phyloP scores from a whole-genome alignment of 2,113 vertebrate species.

The Eira barbara region DNA sequence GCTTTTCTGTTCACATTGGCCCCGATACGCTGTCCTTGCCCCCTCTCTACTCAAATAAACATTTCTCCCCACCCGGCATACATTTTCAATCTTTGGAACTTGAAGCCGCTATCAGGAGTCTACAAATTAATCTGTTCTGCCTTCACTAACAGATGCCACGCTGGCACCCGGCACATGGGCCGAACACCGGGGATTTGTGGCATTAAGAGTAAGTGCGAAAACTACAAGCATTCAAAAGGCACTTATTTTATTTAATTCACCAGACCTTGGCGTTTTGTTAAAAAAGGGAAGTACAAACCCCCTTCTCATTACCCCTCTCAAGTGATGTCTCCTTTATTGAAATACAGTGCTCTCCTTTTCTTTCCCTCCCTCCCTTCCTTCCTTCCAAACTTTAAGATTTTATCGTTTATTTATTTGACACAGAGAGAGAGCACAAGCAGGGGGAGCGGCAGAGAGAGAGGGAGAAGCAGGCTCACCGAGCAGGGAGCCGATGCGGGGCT shows the following conservation, averaged over 20 bases:
- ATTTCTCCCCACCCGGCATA: not conserved
- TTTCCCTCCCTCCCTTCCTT: too few species aligned
- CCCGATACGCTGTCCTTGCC: not conserved
- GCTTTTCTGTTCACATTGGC: conserved; percentile 18
- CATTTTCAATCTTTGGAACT: conserved; percentile 16
- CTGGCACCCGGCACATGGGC: not conserved
- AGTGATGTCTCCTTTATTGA: not conserved
- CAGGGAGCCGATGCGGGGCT: too few species aligned
- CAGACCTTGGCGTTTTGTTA: not conserved
- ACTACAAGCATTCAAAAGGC: conserved; percentile 54
- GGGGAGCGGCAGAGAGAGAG: too few species aligned
- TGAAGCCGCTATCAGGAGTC: conserved; percentile 55
- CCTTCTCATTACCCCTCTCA: not conserved
- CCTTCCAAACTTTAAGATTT: too few species aligned
- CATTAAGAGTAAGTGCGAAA: conserved; percentile 59
- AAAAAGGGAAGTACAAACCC: not conserved
- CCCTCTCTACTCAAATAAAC: conserved; percentile 53
- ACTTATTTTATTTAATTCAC: conserved; percentile 18
- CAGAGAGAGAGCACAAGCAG: too few species aligned
- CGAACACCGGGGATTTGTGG: conserved; percentile 50
- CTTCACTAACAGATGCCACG: conserved; percentile 70
- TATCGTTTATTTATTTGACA: too few species aligned
- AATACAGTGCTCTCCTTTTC: not conserved
- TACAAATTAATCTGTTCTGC: conserved; percentile 69
- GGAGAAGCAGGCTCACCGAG: too few species aligned